Evolutionary conservation across 2,113 vertebrate genomes (phyloP), one percentile per base, ranked within the genome.

Genomic region (Xenopus laevis): DNA sequence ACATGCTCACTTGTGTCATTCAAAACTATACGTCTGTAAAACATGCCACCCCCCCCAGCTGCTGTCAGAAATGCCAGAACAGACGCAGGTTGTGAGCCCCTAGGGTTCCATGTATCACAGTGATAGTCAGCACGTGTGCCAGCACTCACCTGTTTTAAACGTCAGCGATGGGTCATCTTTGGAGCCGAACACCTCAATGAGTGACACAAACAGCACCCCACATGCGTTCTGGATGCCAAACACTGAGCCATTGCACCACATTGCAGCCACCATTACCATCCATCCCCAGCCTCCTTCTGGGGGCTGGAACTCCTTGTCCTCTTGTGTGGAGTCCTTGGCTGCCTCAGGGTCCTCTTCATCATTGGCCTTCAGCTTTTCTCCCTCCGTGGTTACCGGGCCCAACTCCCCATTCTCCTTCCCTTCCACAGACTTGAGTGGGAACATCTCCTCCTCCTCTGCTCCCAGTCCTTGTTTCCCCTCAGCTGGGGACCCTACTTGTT

Each of bases 221-320:
- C 94, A 95, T 0, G 96, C 86, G 86, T 98, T 99, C 89, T 98
- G 97, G 91, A 99, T 96, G 44, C 96, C 97, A 75, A 98, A 98
- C 69, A 99, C 95, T 4, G 97, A 89, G 13, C 97, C 97, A 81
- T 99, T 98, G 78, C 96, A 98, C 97, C 97, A 99, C 96, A 98
- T 97, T 79, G 97, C 89, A 7, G 96, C 91, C 81, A 99, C 83
- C 96, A 98, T 97, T 83, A 99, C 96, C 68, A 97, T 20, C 97
- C 97, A 99, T 4, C 97, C 96, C 96, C 96, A 98, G 84, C 96
- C 97, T 60, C 97, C 97, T 74, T 98, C 97, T 0, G 95, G 97
- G 79, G 92, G 94, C 20, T 79, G 86, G 4, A 89, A 88, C 62
- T 80, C 84, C 0, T 33, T 20, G 7, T 61, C n/a, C 33, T 67